Evolutionary conservation across 2,888 invertebrate species (phyloP).

Genomic region (Hoplodrina ambigua): DNA sequence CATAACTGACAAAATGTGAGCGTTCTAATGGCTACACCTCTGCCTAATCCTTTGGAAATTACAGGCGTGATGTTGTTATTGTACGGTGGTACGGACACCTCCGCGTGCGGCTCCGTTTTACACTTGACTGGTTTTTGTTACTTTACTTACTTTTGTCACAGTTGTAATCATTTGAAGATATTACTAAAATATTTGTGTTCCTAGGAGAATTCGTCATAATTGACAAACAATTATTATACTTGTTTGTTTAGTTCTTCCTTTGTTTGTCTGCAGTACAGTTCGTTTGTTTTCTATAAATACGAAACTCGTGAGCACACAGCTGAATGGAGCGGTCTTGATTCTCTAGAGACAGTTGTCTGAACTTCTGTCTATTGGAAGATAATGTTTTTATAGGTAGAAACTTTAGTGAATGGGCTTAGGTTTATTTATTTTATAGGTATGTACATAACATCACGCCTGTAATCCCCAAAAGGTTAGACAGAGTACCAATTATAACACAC

Average conservation of each 20-base stretch:
- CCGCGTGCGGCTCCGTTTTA: no score
- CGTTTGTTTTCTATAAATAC: conserved; percentile 27
- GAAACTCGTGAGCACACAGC: conserved; percentile 21
- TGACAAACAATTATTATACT: conserved; percentile 22
- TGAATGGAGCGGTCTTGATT: background rate
- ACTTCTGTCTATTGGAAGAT: conserved; percentile 2
- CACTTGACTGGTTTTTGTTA: no score
- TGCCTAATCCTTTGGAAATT: no score
- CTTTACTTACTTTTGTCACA: no score
- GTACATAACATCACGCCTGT: no score
- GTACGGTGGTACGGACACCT: no score
- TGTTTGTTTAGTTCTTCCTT: conserved; percentile 14
- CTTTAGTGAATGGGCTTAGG: background rate
- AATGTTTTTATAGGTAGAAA: background rate
- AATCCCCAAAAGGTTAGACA: no score
- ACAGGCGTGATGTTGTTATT: no score
- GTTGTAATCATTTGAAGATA: no score
- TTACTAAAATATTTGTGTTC: background rate
- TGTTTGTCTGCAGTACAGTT: background rate
- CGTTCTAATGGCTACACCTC: no score
- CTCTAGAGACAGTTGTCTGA: conserved; percentile 26
- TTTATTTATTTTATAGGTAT: background rate
- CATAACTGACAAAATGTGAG: no score
- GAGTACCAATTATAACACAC: no score
- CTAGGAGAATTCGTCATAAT: conserved; percentile 15